Conservation (phyloP, 2,888 invertebrate genomes). For the Acleris cristana region DNA sequence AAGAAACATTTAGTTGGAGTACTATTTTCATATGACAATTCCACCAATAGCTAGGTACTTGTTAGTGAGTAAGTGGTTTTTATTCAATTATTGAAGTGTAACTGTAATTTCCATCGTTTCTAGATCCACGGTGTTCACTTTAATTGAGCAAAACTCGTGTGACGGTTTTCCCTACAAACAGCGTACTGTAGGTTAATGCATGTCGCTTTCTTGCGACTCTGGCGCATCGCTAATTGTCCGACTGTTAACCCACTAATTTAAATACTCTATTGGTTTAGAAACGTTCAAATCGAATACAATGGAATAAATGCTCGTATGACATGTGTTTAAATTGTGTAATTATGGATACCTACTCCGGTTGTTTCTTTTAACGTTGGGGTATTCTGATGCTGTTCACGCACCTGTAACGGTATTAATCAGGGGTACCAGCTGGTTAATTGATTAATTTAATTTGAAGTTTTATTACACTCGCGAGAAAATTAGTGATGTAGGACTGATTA, state of each 20-base stretch:
- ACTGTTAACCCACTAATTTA: slow-evolving; percentile 79
- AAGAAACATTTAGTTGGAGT: too few relatives aligned
- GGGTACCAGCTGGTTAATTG: neutral
- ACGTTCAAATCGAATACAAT: slow-evolving; percentile 49
- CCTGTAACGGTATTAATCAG: neutral
- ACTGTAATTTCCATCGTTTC: slow-evolving; percentile 43
- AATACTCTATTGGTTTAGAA: slow-evolving; percentile 67
- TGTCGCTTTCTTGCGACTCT: slow-evolving; percentile 72
- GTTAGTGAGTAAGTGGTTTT: neutral
- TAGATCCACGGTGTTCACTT: slow-evolving; percentile 55
- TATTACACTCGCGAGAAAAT: too few relatives aligned
- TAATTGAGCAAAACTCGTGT: slow-evolving; percentile 77
- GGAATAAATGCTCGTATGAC: slow-evolving; percentile 56
- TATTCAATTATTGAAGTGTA: neutral
- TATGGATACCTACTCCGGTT: neutral
- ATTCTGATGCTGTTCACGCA: neutral
- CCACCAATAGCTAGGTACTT: too few relatives aligned
- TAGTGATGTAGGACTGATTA: too few relatives aligned
- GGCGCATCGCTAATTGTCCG: slow-evolving; percentile 75
- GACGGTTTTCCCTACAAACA: slow-evolving; percentile 73
- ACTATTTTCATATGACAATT: too few relatives aligned
- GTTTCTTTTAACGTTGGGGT: neutral
- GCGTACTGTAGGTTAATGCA: slow-evolving; percentile 71
- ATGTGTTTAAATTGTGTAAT: slow-evolving; percentile 54
- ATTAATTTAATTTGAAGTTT: neutral